Conservation (phyloP, 2,888 invertebrate genomes). For the Deilephila porcellus region DNA sequence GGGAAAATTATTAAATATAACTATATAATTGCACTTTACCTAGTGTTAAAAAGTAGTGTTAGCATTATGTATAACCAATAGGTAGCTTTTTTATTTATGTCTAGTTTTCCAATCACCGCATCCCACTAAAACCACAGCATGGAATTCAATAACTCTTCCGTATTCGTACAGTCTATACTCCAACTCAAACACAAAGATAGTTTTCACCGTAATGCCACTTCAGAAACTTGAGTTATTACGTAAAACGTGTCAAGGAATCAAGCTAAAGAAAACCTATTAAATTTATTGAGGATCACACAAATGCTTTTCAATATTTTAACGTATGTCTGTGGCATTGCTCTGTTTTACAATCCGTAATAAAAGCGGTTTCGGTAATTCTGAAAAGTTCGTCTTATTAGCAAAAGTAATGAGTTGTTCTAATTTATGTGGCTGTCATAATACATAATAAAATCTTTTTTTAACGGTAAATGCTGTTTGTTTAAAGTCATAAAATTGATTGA, state of each 20-base stretch:
- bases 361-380: neutral
- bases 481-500: too few relatives aligned
- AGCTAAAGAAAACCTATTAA: neutral
- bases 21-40: too few relatives aligned
- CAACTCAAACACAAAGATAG: neutral
- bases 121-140: constrained; percentile 5
- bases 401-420: neutral
- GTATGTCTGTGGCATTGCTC: neutral
- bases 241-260: constrained; percentile 6
- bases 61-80: too few relatives aligned
- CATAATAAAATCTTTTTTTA: too few relatives aligned
- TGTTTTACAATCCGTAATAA: neutral
- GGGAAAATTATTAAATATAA: too few relatives aligned
- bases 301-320: neutral
- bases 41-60: too few relatives aligned
- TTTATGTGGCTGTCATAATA: neutral
- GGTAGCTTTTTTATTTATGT: neutral
- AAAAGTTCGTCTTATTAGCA: neutral
- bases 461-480: too few relatives aligned
- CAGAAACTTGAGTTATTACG: neutral
- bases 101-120: neutral
- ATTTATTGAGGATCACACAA: neutral
- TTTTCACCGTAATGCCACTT: neutral
- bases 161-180: neutral
- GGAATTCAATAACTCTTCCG: constrained; percentile 6